A percentile compares a stretch with the other conserved stretches of the same genome.
These are phyloP conservation scores for Congeria kusceri DNA, from an alignment of 2,888 invertebrate genomes.

Conservation along the genomic window DNA sequence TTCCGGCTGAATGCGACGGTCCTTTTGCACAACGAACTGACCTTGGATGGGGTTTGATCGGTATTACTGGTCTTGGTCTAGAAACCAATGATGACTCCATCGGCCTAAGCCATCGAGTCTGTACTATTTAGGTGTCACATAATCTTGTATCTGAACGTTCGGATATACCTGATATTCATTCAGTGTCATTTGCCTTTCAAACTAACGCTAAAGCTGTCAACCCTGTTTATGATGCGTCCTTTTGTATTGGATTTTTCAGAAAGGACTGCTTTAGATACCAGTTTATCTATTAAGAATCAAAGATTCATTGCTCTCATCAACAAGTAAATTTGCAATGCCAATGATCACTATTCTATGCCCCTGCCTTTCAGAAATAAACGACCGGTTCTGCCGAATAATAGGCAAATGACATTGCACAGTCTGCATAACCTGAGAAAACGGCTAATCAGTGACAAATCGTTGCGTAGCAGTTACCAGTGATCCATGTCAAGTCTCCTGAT, in stretches of 20 bases:
- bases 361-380: conserved; percentile 34
- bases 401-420: conserved; percentile 20
- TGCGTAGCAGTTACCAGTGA: conserved; percentile 12
- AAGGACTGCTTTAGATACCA: background rate
- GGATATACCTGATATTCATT: no score
- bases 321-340: background rate
- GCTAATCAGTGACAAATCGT: conserved; percentile 10
- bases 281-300: conserved; percentile 9
- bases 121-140: conserved; percentile 8
- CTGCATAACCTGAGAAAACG: conserved; percentile 2
- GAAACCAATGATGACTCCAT: conserved; percentile 5
- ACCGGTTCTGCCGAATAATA: conserved; percentile 37
- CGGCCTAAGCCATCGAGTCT: conserved; percentile 24
- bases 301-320: conserved; percentile 18
- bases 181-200: no score
- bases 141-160: no score
- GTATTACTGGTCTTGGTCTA: no score
- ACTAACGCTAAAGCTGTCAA: background rate
- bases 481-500: conserved; percentile 22
- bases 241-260: conserved; percentile 30
- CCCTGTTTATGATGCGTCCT: background rate
- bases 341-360: conserved; percentile 40
- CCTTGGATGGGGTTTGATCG: no score
- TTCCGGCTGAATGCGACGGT: no score
- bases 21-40: no score